A percentile compares a stretch with the other conserved stretches of the same genome.
Evolutionary conservation across 1,140 invertebrate species (phyloP).

Genomic region (Platorchestia sp.): DNA sequence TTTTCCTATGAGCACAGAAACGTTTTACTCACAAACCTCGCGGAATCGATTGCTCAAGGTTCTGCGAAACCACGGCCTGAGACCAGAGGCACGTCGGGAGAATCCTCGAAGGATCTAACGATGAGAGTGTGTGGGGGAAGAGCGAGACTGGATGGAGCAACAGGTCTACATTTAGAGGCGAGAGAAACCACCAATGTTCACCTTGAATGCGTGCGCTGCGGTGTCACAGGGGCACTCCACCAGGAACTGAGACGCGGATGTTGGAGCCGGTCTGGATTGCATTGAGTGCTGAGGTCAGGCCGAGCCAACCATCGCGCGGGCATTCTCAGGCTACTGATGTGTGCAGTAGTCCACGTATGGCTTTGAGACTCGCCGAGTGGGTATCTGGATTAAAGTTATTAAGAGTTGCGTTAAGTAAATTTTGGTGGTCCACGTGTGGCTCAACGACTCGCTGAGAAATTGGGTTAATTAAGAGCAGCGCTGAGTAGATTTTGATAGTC

Average conservation of each 20-base stretch:
- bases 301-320: background rate
- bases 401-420: background rate
- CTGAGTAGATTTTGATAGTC: too few species aligned
- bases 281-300: constrained; percentile 22
- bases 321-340: background rate
- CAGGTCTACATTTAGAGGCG: constrained; percentile 2
- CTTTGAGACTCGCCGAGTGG: too few species aligned
- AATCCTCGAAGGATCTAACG: background rate
- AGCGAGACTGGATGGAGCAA: background rate
- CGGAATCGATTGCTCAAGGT: background rate
- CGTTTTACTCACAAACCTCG: background rate
- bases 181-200: constrained; percentile 13
- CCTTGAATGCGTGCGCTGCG: constrained; percentile 18
- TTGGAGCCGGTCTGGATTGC: constrained; percentile 40
- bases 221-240: constrained; percentile 8
- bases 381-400: background rate
- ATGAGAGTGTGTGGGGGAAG: background rate
- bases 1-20: background rate
- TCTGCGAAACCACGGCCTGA: background rate
- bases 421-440: background rate
- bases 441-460: background rate
- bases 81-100: background rate
- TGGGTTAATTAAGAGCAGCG: too few species aligned
- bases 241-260: constrained; percentile 36
- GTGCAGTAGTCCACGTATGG: background rate